Percentiles rank a stretch among this genome's conserved stretches.
phyloP scores from a whole-genome alignment of 2,888 invertebrate genomes.

The Melanophora roralis region DNA sequence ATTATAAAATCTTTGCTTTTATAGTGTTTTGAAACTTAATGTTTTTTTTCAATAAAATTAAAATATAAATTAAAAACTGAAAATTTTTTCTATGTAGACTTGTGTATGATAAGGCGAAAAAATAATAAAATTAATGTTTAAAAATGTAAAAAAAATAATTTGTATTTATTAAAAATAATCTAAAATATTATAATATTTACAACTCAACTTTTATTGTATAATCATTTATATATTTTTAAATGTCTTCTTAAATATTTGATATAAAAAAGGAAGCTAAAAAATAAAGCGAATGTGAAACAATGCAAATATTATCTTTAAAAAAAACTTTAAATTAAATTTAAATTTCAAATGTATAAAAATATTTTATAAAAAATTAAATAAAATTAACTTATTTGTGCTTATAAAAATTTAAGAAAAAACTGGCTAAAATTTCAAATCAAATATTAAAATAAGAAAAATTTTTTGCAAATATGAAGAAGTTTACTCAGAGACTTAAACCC shows the following conservation, averaged over 20 bases:
- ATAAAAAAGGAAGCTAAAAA: background rate
- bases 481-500: too few relatives aligned
- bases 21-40: constrained; percentile 11
- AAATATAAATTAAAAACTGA: background rate
- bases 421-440: too few relatives aligned
- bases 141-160: background rate
- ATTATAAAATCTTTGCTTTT: constrained; percentile 7
- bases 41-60: background rate
- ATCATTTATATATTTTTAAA: too few relatives aligned
- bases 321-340: constrained; percentile 1
- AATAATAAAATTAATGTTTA: background rate
- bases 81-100: background rate
- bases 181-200: constrained; percentile 15
- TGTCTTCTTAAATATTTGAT: too few relatives aligned
- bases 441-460: too few relatives aligned
- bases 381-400: background rate
- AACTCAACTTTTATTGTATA: background rate
- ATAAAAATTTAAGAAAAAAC: too few relatives aligned
- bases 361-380: background rate
- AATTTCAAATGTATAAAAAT: background rate
- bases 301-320: background rate
- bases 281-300: background rate
- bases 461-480: too few relatives aligned
- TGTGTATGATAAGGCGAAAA: constrained; percentile 11
- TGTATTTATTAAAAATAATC: background rate